Percentiles rank a stretch among this genome's conserved stretches.
Conservation (phyloP, 2,113 vertebrate genomes). For the Aythya baeri region DNA sequence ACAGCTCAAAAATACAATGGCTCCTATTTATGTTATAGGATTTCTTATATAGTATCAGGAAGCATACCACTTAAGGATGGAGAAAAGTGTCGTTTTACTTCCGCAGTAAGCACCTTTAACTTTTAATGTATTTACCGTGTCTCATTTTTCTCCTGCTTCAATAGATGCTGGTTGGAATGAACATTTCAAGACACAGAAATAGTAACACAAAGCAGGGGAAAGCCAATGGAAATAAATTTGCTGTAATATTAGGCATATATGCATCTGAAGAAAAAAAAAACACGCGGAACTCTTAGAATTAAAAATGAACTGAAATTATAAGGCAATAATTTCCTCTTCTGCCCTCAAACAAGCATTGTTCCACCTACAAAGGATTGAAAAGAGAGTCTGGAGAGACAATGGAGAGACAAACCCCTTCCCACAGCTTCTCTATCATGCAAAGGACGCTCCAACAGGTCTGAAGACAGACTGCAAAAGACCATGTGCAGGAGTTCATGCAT, state of each 20-base stretch:
- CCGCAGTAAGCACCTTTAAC: conserved; percentile 14
- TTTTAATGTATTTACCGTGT: background rate
- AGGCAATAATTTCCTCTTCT: background rate
- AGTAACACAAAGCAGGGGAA: background rate
- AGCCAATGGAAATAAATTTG: background rate
- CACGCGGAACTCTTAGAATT: background rate
- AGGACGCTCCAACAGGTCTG: background rate
- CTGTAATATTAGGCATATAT: background rate
- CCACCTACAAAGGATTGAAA: rapidly evolving
- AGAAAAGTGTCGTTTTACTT: conserved; percentile 44
- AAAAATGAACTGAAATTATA: background rate
- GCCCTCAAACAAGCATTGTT: background rate
- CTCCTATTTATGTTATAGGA: conserved; percentile 58
- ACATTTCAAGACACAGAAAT: background rate
- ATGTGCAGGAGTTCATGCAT: background rate
- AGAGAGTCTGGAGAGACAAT: background rate
- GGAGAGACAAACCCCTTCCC: background rate
- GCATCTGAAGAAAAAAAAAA: background rate
- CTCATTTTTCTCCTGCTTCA: conserved; percentile 17
- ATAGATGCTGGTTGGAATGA: background rate
- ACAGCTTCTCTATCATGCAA: rapidly evolving
- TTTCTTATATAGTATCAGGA: background rate
- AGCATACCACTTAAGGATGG: background rate
- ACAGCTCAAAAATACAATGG: conserved; percentile 62
- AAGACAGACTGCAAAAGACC: background rate